Evolutionary conservation across 92 coral and sea anemone genomes (phyloP).

Genomic region (Bergia sp.): DNA sequence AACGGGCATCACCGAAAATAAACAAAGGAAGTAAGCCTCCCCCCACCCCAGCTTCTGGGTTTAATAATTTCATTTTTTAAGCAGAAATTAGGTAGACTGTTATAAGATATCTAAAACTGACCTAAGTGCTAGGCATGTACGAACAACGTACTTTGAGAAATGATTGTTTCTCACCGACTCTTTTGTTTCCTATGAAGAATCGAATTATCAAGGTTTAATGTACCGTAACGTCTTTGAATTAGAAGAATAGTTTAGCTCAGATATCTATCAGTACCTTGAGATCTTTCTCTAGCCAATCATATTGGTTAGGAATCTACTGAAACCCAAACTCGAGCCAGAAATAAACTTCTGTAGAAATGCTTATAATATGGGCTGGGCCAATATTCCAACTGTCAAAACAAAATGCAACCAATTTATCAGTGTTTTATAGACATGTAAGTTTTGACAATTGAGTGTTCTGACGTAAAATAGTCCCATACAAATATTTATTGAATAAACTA

Average conservation of each 20-base stretch:
- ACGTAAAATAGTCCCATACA: neutral
- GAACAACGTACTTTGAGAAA: too few species aligned
- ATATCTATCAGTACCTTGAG: slow-evolving; percentile 30
- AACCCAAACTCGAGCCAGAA: slow-evolving; percentile 46
- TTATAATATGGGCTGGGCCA: slow-evolving; percentile 66
- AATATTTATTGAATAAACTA: neutral
- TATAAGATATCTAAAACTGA: too few species aligned
- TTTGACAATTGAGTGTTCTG: neutral
- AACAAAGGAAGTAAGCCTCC: too few species aligned
- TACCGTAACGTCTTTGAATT: neutral
- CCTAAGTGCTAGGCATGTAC: too few species aligned
- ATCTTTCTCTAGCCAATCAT: slow-evolving; percentile 55
- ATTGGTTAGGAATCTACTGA: slow-evolving; percentile 52
- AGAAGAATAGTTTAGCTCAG: neutral
- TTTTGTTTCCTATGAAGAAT: too few species aligned
- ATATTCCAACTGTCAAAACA: slow-evolving; percentile 51
- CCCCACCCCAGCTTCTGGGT: too few species aligned
- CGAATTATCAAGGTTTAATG: neutral
- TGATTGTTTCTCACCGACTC: too few species aligned
- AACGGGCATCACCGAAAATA: too few species aligned
- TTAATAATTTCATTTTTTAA: too few species aligned
- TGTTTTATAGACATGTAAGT: neutral
- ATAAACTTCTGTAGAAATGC: slow-evolving; percentile 60
- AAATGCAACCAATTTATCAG: neutral
- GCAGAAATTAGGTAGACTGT: too few species aligned